Evolutionary conservation across 2,797 vertebrate genomes (phyloP), one percentile per base, ranked within the genome.

Genomic region (Cynopterus sphinx): DNA sequence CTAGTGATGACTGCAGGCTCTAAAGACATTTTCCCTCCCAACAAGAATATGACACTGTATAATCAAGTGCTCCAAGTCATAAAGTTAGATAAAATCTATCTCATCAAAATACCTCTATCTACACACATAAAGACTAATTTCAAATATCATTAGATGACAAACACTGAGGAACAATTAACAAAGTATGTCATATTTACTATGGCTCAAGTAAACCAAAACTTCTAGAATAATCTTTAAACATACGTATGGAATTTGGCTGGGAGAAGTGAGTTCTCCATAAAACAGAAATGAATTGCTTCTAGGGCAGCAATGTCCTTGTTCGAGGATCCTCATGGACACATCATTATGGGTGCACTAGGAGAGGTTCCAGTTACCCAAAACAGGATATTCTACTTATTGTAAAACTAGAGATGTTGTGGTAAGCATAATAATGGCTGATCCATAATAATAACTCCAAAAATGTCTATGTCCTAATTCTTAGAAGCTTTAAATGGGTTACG

Each of bases 231-330:
- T 33, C 51, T 92, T 96, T 22, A 59, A 87, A 87, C 90, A 28
- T 9, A 79, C 1, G 2, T 39, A 41, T 68, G 21, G 15, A 81
- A 71, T 87, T 82, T 81, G 65, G 6, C 46, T 91, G 33, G 91
- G 9, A 96, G 46, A 95, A 90, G 9, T 39, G 61, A 89, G 9
- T 53, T 65, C 51, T 84, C 55, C 75, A 90, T 43, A 91, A 96
- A 95, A 63, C n/a, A 51, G 21, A 73, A 95, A 6, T 63, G 49
- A 92, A 63, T 41, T n/a, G 26, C 2, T 41, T 49, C 19, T 17
- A 88, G 31, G 13, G n/a, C 5, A 24, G 9, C 63, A 59, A 22
- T 39, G 28, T 57, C 63, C 39, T 84, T 61, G 10, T 67, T 51
- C 21, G 59, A 39, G 5, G 1, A 9, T 68, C 19, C 51, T 63